phyloP scores from a whole-genome alignment of 2,797 vertebrate genomes.

The Strix occidentalis region DNA sequence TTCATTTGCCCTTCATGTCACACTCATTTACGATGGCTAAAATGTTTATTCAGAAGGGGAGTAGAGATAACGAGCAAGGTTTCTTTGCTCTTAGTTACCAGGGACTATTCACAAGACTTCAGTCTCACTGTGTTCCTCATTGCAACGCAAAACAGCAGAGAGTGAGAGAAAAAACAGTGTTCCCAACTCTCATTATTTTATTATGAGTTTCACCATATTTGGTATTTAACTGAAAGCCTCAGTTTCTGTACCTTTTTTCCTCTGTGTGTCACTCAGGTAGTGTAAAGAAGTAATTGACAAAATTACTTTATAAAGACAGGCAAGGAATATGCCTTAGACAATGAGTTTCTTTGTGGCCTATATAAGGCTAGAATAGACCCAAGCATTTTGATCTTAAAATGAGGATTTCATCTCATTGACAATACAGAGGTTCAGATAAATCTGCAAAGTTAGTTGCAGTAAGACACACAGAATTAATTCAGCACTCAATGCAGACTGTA shows the following conservation, averaged over 20 bases:
- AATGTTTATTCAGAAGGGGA: conserved; percentile 43
- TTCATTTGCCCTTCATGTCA: conserved; percentile 5
- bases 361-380: not conserved
- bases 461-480: not conserved
- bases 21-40: not conserved
- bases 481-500: not conserved
- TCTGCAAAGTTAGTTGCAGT: not conserved
- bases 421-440: not conserved
- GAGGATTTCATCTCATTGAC: not conserved
- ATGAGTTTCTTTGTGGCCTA: not conserved
- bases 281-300: not conserved
- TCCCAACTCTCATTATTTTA: not conserved
- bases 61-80: conserved; percentile 11
- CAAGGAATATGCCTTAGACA: not conserved
- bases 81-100: conserved; percentile 35
- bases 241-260: not conserved
- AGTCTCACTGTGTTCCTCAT: not conserved
- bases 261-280: not conserved
- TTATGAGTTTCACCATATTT: not conserved
- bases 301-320: not conserved
- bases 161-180: not conserved
- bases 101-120: not conserved
- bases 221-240: not conserved
- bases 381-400: conserved; percentile 1
- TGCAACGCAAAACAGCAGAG: not conserved